Conservation (phyloP, 2,113 vertebrate genomes). For the Sigmodon hispidus region DNA sequence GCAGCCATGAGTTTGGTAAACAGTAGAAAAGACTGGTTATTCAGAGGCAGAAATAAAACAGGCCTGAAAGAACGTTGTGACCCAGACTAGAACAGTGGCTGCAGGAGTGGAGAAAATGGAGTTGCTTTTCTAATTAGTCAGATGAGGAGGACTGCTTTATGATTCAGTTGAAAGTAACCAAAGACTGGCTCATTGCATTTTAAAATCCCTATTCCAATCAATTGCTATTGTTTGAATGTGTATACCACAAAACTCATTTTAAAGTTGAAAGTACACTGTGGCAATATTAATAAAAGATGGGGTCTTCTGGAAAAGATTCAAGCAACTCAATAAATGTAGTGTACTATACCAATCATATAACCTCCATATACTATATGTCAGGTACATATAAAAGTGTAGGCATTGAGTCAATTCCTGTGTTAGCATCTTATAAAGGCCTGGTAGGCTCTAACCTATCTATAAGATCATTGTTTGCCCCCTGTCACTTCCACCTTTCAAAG, state of each 20-base stretch:
- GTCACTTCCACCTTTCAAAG: not conserved
- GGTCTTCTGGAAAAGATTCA: not conserved
- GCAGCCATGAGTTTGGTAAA: not conserved
- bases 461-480: not conserved
- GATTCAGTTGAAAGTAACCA: not conserved
- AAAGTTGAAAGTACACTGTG: not conserved
- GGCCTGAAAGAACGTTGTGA: not conserved
- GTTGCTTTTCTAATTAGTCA: not conserved
- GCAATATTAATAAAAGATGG: not conserved
- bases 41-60: not conserved
- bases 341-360: not conserved
- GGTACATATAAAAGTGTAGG: not conserved
- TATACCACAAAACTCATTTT: not conserved
- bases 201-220: conserved; percentile 2
- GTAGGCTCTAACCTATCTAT: not conserved
- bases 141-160: not conserved
- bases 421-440: not conserved
- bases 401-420: not conserved
- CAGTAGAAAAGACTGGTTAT: not conserved
- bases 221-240: not conserved
- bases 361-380: too few relatives aligned
- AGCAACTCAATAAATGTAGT: not conserved
- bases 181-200: not conserved
- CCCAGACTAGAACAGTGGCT: not conserved
- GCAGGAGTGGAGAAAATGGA: not conserved